These are phyloP conservation scores for Agrotis exclamationis DNA, from an alignment of 2,888 invertebrate genomes.

Conservation along the genomic window DNA sequence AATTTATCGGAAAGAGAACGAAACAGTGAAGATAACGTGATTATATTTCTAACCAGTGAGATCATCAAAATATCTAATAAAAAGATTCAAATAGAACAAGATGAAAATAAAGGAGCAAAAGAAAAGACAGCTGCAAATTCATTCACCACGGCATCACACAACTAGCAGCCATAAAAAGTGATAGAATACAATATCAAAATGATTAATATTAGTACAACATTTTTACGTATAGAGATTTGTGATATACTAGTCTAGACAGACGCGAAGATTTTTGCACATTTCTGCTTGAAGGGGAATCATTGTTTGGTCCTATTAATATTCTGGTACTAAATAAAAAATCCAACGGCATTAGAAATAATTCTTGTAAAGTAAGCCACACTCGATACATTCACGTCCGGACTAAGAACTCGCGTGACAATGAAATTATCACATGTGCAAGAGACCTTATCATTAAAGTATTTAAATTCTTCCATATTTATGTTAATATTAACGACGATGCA, in stretches of 20 bases:
- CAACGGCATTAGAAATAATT: constrained; percentile 48
- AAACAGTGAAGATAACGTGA: not conserved
- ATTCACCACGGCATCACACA: constrained; percentile 65
- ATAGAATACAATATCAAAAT: constrained; percentile 74
- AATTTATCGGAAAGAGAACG: not conserved
- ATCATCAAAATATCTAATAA: not conserved
- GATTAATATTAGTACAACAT: constrained; percentile 76
- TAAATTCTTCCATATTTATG: constrained; percentile 53
- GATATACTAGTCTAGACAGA: constrained; percentile 69
- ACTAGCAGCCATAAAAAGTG: constrained; percentile 70
- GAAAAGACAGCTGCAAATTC: constrained; percentile 47
- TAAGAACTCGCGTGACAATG: constrained; percentile 35
- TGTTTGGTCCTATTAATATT: constrained; percentile 75
- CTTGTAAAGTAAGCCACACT: constrained; percentile 25
- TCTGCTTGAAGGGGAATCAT: constrained; percentile 61
- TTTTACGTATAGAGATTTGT: constrained; percentile 80
- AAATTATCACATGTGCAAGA: constrained; percentile 48
- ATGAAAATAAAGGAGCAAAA: not conserved
- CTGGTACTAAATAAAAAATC: constrained; percentile 56
- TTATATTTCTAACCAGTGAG: not conserved
- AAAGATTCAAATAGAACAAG: not conserved
- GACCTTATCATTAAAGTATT: constrained; percentile 50
- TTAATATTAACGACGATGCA: constrained; percentile 54
- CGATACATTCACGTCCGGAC: constrained; percentile 24
- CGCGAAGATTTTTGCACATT: constrained; percentile 64